phyloP scores from a whole-genome alignment of 2,888 invertebrate species.

The Eledone cirrhosa region DNA sequence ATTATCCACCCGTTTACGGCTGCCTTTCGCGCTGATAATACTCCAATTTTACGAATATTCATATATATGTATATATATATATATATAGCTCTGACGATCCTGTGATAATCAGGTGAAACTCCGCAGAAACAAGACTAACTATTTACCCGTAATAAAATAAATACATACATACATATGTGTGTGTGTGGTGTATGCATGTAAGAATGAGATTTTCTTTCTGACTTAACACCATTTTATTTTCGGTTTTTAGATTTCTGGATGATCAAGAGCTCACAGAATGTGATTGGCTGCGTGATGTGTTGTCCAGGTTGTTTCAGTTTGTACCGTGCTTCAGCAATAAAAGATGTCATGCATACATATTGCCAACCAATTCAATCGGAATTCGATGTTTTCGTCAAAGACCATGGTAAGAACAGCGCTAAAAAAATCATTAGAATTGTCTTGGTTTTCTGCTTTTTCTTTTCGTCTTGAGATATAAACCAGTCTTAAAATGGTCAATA shows the following conservation, averaged over 20 bases:
- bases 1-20: no score
- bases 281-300: constrained; percentile 51
- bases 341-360: constrained; percentile 42
- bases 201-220: neutral
- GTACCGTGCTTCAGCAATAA: constrained; percentile 46
- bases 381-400: constrained; percentile 48
- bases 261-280: constrained; percentile 50
- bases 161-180: no score
- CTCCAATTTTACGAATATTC: no score
- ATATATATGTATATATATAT: no score
- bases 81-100: no score
- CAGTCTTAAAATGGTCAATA: neutral
- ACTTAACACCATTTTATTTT: neutral
- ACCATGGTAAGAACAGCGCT: constrained; percentile 40
- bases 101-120: no score
- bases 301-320: constrained; percentile 53
- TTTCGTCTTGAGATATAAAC: no score
- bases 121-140: no score
- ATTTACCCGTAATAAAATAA: no score
- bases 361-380: constrained; percentile 40
- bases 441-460: no score
- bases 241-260: constrained; percentile 49
- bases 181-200: no score
- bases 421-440: neutral
- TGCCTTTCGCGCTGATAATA: no score